phyloP scores from a whole-genome alignment of 2,113 vertebrate genomes.

The Alces alces region DNA sequence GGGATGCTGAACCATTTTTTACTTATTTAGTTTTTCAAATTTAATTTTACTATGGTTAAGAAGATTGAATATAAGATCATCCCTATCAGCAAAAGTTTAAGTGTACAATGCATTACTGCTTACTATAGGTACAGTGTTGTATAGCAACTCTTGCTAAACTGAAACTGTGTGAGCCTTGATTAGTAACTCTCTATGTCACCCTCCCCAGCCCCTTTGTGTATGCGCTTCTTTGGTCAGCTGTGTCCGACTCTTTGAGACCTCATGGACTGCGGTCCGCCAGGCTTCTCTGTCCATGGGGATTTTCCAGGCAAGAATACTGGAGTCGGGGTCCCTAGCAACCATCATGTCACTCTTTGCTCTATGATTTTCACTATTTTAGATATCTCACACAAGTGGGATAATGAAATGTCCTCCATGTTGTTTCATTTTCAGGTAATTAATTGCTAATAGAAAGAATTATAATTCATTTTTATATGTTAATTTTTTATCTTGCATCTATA shows the following conservation, averaged over 20 bases:
- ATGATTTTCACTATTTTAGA: not conserved
- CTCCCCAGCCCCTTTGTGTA: not conserved
- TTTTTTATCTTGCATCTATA: not conserved
- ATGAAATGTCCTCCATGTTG: not conserved
- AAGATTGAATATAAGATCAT: not conserved
- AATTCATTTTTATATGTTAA: not conserved
- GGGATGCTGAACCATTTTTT: not conserved
- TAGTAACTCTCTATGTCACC: not conserved
- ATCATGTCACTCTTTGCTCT: not conserved
- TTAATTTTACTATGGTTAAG: not conserved
- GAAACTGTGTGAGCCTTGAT: not conserved
- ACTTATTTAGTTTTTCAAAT: not conserved
- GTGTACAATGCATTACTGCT: not conserved
- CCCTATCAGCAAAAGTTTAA: not conserved
- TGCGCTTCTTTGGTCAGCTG: not conserved
- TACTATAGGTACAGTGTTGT: not conserved
- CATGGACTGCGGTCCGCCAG: fast-evolving
- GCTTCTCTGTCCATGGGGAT: not conserved
- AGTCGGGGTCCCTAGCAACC: not conserved
- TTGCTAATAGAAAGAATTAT: not conserved
- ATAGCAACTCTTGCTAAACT: not conserved
- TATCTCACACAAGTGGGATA: not conserved
- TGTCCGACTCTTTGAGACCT: not conserved
- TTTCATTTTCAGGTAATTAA: not conserved
- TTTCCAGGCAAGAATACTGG: not conserved